phyloP scores from a whole-genome alignment of 2,113 vertebrate genomes.

The Phrynosoma blainvillii region DNA sequence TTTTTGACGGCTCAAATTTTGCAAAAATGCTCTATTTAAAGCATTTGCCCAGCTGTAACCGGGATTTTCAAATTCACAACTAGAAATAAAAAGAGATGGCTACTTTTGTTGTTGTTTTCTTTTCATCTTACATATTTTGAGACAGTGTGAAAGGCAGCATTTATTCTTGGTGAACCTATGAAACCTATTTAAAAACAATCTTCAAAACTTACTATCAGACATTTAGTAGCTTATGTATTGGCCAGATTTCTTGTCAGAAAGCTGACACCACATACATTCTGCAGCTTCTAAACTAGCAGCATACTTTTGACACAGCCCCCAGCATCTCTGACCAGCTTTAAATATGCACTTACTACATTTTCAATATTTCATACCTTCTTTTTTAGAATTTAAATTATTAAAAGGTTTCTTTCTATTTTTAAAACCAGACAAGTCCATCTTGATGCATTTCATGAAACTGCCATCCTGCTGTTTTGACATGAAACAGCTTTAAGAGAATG shows the following conservation, averaged over 20 bases:
- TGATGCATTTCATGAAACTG: constrained; percentile 59
- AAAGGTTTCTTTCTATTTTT: not conserved
- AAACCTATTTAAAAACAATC: constrained; percentile 17
- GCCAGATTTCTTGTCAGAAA: not conserved
- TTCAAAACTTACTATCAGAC: not conserved
- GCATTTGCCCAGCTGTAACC: not conserved
- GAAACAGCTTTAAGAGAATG: constrained; percentile 77
- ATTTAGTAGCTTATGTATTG: not conserved
- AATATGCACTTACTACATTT: constrained; percentile 2
- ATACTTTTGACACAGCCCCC: not conserved
- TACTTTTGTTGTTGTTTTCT: not conserved
- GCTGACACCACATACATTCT: not conserved
- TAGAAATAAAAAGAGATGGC: not conserved
- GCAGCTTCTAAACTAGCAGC: not conserved
- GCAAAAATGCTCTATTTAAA: not conserved
- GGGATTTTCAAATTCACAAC: not conserved
- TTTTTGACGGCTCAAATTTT: not conserved
- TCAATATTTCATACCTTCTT: not conserved
- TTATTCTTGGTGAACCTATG: not conserved
- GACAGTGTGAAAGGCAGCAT: not conserved
- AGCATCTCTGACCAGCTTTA: constrained; percentile 9
- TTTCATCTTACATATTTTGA: not conserved
- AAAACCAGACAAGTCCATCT: not conserved
- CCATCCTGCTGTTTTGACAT: constrained; percentile 65
- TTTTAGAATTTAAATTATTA: not conserved